Conservation (phyloP, 2,113 vertebrate species). For the Perca flavescens region DNA sequence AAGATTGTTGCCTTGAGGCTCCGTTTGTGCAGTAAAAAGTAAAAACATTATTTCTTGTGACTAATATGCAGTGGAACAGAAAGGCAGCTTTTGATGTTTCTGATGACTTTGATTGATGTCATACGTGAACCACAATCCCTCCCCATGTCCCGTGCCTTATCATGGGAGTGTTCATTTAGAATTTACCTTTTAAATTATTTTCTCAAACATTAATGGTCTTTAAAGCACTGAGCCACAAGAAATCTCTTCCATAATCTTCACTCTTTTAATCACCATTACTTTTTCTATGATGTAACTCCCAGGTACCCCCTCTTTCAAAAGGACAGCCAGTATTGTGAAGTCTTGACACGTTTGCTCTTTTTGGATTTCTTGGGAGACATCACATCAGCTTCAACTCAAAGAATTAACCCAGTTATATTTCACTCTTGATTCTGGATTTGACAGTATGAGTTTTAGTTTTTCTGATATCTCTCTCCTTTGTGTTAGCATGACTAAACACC, state of each 20-base stretch:
- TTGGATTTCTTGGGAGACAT: slow-evolving; percentile 5
- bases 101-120: slow-evolving; percentile 29
- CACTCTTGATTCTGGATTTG: slow-evolving; percentile 42
- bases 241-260: slow-evolving; percentile 28
- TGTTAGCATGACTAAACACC: slow-evolving; percentile 3
- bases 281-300: slow-evolving; percentile 26
- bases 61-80: slow-evolving; percentile 30
- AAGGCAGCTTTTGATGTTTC: slow-evolving; percentile 53
- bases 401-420: not conserved
- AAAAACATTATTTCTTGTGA: not conserved
- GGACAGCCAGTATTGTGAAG: not conserved
- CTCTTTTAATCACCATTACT: slow-evolving; percentile 31
- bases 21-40: slow-evolving; percentile 16
- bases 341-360: slow-evolving; percentile 3
- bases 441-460: slow-evolving; percentile 6
- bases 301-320: not conserved
- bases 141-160: slow-evolving; percentile 44
- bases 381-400: slow-evolving; percentile 37
- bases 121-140: slow-evolving; percentile 28
- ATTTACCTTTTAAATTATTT: not conserved
- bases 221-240: slow-evolving; percentile 13
- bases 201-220: not conserved
- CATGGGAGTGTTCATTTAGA: slow-evolving; percentile 39
- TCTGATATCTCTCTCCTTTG: not conserved
- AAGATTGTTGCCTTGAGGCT: slow-evolving; percentile 66